Evolutionary conservation across 2,888 invertebrate species (phyloP).

Genomic region (Heliconius erato): DNA sequence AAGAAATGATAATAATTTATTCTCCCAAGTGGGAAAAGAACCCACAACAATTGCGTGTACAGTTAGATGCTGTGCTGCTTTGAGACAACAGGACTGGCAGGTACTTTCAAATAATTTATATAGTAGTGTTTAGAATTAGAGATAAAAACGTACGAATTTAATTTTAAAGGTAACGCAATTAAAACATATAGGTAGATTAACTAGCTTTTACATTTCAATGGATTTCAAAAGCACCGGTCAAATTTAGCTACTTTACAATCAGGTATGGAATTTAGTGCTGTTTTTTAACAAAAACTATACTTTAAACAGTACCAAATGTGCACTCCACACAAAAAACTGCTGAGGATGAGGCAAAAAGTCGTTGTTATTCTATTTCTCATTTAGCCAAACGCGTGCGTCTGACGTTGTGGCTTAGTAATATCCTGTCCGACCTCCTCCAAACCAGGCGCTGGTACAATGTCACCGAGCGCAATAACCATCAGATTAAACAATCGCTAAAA

Average conservation of each 20-base stretch:
- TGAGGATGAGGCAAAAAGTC: constrained; percentile 36
- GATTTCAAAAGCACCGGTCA: not conserved
- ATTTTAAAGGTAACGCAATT: not conserved
- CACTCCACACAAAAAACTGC: constrained; percentile 1
- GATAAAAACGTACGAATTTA: too few relatives aligned
- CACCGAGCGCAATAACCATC: constrained; percentile 56
- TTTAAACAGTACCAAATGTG: not conserved
- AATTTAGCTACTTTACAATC: not conserved
- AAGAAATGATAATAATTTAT: too few relatives aligned
- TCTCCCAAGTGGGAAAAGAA: too few relatives aligned
- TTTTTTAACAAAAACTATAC: not conserved
- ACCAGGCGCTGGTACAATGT: constrained; percentile 53
- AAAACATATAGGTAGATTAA: not conserved
- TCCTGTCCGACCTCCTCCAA: constrained; percentile 78
- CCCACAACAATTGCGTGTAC: too few relatives aligned
- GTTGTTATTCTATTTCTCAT: constrained; percentile 76
- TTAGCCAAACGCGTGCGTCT: constrained; percentile 76
- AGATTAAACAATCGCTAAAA: constrained; percentile 53
- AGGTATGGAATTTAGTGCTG: too few relatives aligned
- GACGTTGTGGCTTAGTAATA: constrained; percentile 81
- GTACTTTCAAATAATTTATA: too few relatives aligned
- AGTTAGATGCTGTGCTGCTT: too few relatives aligned
- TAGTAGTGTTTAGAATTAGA: too few relatives aligned
- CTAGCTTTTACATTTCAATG: not conserved
- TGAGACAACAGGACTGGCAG: too few relatives aligned